Conservation (phyloP, 2,113 vertebrate species). For the Pteropus alecto region DNA sequence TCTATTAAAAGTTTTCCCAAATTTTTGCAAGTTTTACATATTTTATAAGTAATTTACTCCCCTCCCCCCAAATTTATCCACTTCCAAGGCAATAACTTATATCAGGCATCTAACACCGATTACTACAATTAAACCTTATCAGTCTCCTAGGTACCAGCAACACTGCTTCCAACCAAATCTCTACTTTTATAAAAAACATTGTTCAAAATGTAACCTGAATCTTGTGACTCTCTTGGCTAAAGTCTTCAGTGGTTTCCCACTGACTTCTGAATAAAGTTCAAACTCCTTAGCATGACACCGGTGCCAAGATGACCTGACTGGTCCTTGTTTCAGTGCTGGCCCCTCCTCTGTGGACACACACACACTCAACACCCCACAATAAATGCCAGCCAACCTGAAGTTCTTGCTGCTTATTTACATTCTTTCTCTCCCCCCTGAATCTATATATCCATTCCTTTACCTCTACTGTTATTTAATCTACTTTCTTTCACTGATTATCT, state of each 20-base stretch:
- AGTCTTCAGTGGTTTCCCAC: neutral
- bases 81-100: neutral
- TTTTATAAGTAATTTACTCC: neutral
- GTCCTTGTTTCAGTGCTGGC: neutral
- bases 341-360: fast-evolving
- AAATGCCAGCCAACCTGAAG: neutral
- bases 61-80: neutral
- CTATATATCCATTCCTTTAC: neutral
- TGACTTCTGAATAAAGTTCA: neutral
- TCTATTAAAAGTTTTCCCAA: neutral
- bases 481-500: neutral
- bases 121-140: neutral
- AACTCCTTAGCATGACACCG: neutral
- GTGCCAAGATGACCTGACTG: neutral
- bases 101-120: no score
- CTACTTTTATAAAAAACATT: neutral
- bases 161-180: neutral
- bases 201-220: neutral
- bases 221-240: neutral
- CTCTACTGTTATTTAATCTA: neutral
- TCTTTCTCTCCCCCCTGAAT: neutral
- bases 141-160: neutral
- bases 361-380: neutral
- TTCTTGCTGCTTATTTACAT: neutral
- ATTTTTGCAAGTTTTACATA: neutral